Conservation (phyloP, 2,113 vertebrate species). For the Vicugna pacos region DNA sequence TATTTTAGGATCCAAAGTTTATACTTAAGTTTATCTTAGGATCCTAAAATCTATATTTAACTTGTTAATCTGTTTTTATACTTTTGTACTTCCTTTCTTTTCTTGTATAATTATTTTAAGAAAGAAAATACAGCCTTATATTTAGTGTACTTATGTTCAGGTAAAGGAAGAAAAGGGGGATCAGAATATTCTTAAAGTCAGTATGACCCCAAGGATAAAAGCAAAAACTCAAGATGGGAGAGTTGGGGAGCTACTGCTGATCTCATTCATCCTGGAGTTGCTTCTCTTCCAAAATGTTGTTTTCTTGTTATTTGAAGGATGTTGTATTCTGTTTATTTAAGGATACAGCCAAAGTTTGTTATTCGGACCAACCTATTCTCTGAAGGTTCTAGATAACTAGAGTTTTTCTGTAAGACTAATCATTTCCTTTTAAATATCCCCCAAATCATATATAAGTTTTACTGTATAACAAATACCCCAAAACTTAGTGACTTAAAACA, state of each 20-base stretch:
- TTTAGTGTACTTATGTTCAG: constrained; percentile 7
- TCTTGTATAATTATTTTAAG: constrained; percentile 58
- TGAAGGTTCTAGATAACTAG: neutral
- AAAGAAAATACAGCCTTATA: constrained; percentile 37
- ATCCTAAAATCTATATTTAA: constrained; percentile 64
- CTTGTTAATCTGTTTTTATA: constrained; percentile 60
- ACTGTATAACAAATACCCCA: neutral
- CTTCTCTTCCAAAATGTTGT: constrained; percentile 20
- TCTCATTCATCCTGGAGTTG: neutral
- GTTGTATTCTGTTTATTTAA: neutral
- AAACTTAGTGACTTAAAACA: constrained; percentile 27
- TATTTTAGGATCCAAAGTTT: constrained; percentile 52
- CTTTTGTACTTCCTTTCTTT: constrained; percentile 27
- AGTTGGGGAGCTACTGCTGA: neutral
- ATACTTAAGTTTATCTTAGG: constrained; percentile 52
- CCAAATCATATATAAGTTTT: neutral
- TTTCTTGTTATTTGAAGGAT: constrained; percentile 41
- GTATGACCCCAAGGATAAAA: neutral
- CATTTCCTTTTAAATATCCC: constrained; percentile 46
- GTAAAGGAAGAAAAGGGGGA: constrained; percentile 27
- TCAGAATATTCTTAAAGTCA: neutral
- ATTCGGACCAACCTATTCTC: neutral
- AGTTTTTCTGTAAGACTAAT: constrained; percentile 40
- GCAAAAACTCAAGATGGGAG: neutral
- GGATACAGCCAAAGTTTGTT: neutral